These are phyloP conservation scores for Lasioglossum villosulum DNA, from an alignment of 2,888 invertebrate species.

Conservation along the genomic window DNA sequence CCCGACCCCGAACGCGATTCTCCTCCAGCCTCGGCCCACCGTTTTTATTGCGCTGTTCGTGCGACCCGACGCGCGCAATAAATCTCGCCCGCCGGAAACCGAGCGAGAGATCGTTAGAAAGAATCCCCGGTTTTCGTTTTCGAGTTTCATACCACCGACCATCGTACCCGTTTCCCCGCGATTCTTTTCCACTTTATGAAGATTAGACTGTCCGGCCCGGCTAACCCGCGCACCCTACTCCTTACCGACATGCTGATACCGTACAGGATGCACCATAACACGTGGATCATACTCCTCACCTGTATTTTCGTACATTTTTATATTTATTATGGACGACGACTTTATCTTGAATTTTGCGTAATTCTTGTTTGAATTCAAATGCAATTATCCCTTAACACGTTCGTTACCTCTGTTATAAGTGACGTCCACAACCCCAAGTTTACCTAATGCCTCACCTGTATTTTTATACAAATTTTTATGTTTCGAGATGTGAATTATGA, in stretches of 20 bases:
- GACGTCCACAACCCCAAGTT: too few species aligned
- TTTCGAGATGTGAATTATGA: too few species aligned
- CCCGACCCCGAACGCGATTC: neutral
- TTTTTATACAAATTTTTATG: too few species aligned
- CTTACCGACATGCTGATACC: neutral
- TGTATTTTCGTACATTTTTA: too few species aligned
- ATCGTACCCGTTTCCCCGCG: neutral
- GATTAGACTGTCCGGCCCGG: slow-evolving; percentile 54
- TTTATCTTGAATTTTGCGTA: too few species aligned
- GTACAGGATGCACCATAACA: neutral
- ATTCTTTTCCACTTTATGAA: slow-evolving; percentile 46
- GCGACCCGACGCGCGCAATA: slow-evolving; percentile 16
- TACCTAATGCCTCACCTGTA: too few species aligned
- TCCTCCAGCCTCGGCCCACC: slow-evolving; percentile 8
- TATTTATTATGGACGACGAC: too few species aligned
- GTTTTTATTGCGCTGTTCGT: slow-evolving; percentile 39
- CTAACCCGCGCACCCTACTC: neutral
- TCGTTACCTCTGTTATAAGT: too few species aligned
- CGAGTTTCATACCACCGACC: slow-evolving; percentile 23
- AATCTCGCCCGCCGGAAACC: slow-evolving; percentile 8
- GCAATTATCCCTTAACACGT: too few species aligned
- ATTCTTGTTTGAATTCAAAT: too few species aligned
- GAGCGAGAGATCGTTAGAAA: slow-evolving; percentile 23
- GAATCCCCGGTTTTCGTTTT: slow-evolving; percentile 33
- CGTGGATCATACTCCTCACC: neutral